Evolutionary conservation across 2,113 vertebrate species (phyloP).

Genomic region (Nerophis lumbriciformis): DNA sequence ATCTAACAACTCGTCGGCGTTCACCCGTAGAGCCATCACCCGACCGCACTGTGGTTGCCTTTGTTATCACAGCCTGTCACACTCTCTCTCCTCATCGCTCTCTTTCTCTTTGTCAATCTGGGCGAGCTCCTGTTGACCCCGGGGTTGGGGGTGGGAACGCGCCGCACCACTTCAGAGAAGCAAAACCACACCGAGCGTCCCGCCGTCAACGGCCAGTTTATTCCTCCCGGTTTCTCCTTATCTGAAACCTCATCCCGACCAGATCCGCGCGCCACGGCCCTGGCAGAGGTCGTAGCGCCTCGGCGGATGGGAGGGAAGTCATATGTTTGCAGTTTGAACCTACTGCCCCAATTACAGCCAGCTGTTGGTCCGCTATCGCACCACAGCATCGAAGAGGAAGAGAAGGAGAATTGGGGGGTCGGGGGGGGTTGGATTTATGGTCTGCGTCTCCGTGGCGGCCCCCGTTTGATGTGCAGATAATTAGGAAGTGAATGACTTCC

Average conservation of each 20-base stretch:
- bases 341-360: slow-evolving; percentile 81
- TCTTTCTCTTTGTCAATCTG: slow-evolving; percentile 52
- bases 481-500: slow-evolving; percentile 88
- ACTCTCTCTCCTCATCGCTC: slow-evolving; percentile 42
- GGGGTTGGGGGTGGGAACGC: slow-evolving; percentile 26
- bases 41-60: slow-evolving; percentile 53
- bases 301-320: slow-evolving; percentile 54
- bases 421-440: slow-evolving; percentile 81
- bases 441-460: slow-evolving; percentile 73
- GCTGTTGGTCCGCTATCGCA: slow-evolving; percentile 78
- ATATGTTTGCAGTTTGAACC: slow-evolving; percentile 78
- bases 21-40: slow-evolving; percentile 41
- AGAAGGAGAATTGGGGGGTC: slow-evolving; percentile 43
- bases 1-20: slow-evolving; percentile 53
- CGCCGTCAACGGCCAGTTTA: slow-evolving; percentile 34
- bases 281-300: slow-evolving; percentile 45
- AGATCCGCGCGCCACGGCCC: slow-evolving; percentile 46
- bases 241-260: slow-evolving; percentile 55
- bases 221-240: slow-evolving; percentile 42
- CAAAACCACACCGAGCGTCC: slow-evolving; percentile 46
- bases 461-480: slow-evolving; percentile 85
- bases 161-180: slow-evolving; percentile 61
- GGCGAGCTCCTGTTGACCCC: slow-evolving; percentile 58
- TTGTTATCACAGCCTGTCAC: slow-evolving; percentile 56
- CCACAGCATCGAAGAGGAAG: slow-evolving; percentile 37